These are phyloP conservation scores for Melanotaenia pygmaea DNA, from an alignment of 2,797 vertebrate genomes.

Conservation along the genomic window DNA sequence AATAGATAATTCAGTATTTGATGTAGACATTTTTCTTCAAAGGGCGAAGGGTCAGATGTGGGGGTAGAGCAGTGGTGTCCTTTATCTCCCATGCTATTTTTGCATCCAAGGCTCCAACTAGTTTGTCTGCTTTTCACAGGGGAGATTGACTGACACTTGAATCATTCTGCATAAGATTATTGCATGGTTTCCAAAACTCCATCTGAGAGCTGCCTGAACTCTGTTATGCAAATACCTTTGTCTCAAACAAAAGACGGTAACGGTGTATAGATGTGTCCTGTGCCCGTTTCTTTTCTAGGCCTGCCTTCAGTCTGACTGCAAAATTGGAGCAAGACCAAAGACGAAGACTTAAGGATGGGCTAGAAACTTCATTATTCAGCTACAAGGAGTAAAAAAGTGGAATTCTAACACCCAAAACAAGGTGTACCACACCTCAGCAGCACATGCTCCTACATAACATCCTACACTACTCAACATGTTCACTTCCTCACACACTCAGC, in stretches of 20 bases:
- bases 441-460: slow-evolving; percentile 4
- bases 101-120: slow-evolving; percentile 56
- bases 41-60: slow-evolving; percentile 67
- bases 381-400: slow-evolving; percentile 45
- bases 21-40: slow-evolving; percentile 68
- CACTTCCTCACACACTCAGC: neutral
- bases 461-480: slow-evolving; percentile 19
- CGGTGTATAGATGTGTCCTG: slow-evolving; percentile 51
- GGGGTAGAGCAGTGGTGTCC: slow-evolving; percentile 73
- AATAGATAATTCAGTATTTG: slow-evolving; percentile 79
- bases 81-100: slow-evolving; percentile 71
- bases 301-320: slow-evolving; percentile 30
- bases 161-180: slow-evolving; percentile 64
- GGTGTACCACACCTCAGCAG: slow-evolving; percentile 57
- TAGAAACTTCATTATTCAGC: slow-evolving; percentile 48
- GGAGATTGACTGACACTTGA: slow-evolving; percentile 73
- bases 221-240: slow-evolving; percentile 64
- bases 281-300: slow-evolving; percentile 57
- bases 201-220: slow-evolving; percentile 51
- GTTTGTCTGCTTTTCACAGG: slow-evolving; percentile 61
- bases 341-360: slow-evolving; percentile 31
- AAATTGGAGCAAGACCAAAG: slow-evolving; percentile 49
- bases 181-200: slow-evolving; percentile 57
- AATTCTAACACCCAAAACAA: slow-evolving; percentile 58
- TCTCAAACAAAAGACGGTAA: slow-evolving; percentile 49